Percentiles rank a stretch among this genome's conserved stretches.
These are phyloP conservation scores for Macrosiphum euphorbiae DNA, from an alignment of 2,888 invertebrate genomes.

Conservation along the genomic window DNA sequence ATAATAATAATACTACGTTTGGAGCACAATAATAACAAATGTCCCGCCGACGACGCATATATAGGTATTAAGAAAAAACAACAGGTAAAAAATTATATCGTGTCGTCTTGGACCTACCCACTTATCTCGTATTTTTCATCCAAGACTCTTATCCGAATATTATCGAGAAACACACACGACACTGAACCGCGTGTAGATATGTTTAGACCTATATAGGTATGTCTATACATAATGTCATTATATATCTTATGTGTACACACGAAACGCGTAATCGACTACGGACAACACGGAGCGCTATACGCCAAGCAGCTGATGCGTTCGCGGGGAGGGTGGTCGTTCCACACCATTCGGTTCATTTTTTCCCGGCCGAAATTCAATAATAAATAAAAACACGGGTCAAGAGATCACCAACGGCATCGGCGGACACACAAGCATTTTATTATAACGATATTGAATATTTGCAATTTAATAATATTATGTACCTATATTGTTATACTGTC, in stretches of 20 bases:
- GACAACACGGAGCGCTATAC: neutral
- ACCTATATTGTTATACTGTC: neutral
- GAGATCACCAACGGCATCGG: constrained; percentile 56
- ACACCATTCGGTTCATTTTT: constrained; percentile 14
- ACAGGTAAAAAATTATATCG: constrained; percentile 26
- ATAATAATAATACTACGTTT: constrained; percentile 18
- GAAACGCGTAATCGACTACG: neutral
- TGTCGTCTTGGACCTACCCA: neutral
- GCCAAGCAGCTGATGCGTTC: constrained; percentile 22
- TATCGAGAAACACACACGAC: constrained; percentile 8
- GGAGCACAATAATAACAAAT: constrained; percentile 11
- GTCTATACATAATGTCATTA: neutral
- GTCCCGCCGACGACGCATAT: neutral
- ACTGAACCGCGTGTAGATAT: neutral
- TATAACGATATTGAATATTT: neutral
- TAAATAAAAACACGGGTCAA: constrained; percentile 55
- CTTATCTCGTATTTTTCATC: neutral
- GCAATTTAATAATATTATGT: neutral
- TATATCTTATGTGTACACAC: neutral
- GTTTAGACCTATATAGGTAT: neutral
- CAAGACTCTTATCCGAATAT: constrained; percentile 25
- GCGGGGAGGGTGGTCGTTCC: constrained; percentile 47
- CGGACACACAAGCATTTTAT: neutral
- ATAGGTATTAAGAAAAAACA: neutral
- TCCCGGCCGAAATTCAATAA: neutral